A percentile compares a stretch with the other conserved stretches of the same genome.
Evolutionary conservation across 2,888 invertebrate species (phyloP).

Genomic region (Epistrophella euchroma): DNA sequence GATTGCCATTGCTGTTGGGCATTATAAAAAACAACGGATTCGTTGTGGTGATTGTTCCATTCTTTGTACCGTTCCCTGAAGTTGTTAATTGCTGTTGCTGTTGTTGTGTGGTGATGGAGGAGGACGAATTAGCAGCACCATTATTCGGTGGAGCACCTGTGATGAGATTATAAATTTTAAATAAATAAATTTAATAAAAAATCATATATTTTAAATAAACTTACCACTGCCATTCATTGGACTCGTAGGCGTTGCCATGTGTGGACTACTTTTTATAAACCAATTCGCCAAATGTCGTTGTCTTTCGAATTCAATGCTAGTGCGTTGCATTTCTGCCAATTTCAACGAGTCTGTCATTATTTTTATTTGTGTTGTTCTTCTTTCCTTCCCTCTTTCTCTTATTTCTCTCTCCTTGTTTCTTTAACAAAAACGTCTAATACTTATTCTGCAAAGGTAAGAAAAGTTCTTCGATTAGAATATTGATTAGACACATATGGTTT

Average conservation of each 20-base stretch:
- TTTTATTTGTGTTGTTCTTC: slow-evolving; percentile 32
- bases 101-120: slow-evolving; percentile 26
- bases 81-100: slow-evolving; percentile 67
- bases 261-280: slow-evolving; percentile 84
- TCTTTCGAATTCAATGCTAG: slow-evolving; percentile 84
- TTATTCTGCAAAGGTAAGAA: slow-evolving; percentile 61
- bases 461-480: slow-evolving; percentile 18
- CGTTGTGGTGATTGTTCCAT: slow-evolving; percentile 78
- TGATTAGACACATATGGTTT: slow-evolving; percentile 3
- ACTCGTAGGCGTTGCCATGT: slow-evolving; percentile 82
- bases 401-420: neutral
- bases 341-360: slow-evolving; percentile 82
- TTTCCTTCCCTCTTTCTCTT: neutral
- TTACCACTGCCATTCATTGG: slow-evolving; percentile 76
- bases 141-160: slow-evolving; percentile 63
- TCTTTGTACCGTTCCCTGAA: slow-evolving; percentile 78
- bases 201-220: neutral
- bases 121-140: slow-evolving; percentile 76
- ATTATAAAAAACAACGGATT: slow-evolving; percentile 80
- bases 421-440: slow-evolving; percentile 67
- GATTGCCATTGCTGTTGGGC: slow-evolving; percentile 78
- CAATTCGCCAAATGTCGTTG: slow-evolving; percentile 84
- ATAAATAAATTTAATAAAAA: neutral
- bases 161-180: neutral
- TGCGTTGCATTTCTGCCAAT: slow-evolving; percentile 83